Conservation (phyloP, 2,888 invertebrate species). For the Tortricodes alternella region DNA sequence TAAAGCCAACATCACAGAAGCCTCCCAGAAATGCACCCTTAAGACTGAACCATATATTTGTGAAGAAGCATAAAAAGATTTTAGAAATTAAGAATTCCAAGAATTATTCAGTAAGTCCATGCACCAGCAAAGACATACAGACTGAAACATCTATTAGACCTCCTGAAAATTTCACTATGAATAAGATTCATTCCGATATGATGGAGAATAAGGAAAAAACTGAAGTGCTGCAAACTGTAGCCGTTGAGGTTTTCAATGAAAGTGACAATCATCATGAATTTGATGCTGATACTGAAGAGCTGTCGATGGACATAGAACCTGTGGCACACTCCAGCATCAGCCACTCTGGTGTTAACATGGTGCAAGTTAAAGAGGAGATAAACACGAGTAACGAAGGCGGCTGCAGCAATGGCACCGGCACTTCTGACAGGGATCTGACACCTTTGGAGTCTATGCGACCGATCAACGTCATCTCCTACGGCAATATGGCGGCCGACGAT, state of each 20-base stretch:
- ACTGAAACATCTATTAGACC: slow-evolving; percentile 48
- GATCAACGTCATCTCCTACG: slow-evolving; percentile 69
- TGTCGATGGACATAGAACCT: slow-evolving; percentile 70
- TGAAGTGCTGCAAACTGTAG: slow-evolving; percentile 54
- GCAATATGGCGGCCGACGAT: slow-evolving; percentile 59
- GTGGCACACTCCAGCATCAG: slow-evolving; percentile 50
- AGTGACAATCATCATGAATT: slow-evolving; percentile 54
- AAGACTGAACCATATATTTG: slow-evolving; percentile 70
- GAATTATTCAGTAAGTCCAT: slow-evolving; percentile 35
- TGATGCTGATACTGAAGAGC: slow-evolving; percentile 67
- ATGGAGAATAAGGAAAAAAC: slow-evolving; percentile 44
- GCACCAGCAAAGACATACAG: slow-evolving; percentile 35
- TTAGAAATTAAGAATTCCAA: slow-evolving; percentile 73
- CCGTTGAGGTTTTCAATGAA: slow-evolving; percentile 58
- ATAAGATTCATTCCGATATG: slow-evolving; percentile 51
- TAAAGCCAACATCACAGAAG: slow-evolving; percentile 46
- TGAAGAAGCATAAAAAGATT: slow-evolving; percentile 73
- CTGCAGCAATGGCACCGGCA: slow-evolving; percentile 57
- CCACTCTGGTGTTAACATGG: slow-evolving; percentile 45
- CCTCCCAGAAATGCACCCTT: slow-evolving; percentile 52
- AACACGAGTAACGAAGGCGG: slow-evolving; percentile 64
- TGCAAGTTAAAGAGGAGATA: slow-evolving; percentile 69
- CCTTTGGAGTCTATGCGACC: slow-evolving; percentile 66
- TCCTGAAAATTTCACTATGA: slow-evolving; percentile 63
- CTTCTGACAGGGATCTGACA: slow-evolving; percentile 49